phyloP scores from a whole-genome alignment of 2,888 invertebrate species.

The Lepetodrilus schrolli region DNA sequence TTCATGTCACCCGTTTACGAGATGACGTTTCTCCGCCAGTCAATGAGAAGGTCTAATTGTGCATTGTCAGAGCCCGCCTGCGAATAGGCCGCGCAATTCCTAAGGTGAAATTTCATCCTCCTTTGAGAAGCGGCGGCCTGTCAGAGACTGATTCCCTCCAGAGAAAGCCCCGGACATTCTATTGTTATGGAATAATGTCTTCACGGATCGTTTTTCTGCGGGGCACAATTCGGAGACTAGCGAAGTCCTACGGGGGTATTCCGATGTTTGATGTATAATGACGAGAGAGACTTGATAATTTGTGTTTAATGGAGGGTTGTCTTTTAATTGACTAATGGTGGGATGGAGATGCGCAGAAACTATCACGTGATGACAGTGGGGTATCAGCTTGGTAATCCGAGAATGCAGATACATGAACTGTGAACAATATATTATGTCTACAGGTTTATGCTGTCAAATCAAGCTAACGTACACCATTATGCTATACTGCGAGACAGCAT shows the following conservation, averaged over 20 bases:
- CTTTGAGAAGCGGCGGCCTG: conserved; percentile 4
- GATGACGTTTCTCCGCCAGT: background rate
- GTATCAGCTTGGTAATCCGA: too few relatives aligned
- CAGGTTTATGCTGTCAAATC: too few relatives aligned
- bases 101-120: conserved; percentile 24
- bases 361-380: background rate
- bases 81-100: conserved; percentile 9
- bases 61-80: background rate
- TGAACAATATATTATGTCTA: too few relatives aligned
- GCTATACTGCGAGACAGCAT: too few relatives aligned
- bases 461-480: too few relatives aligned
- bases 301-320: background rate
- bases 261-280: background rate
- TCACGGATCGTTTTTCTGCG: background rate
- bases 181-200: background rate
- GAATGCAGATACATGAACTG: too few relatives aligned
- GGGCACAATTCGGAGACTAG: background rate
- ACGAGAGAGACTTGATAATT: background rate
- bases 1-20: conserved; percentile 1
- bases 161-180: conserved; percentile 12
- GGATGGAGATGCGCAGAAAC: background rate
- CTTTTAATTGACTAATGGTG: background rate
- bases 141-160: conserved; percentile 14
- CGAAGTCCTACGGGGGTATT: too few relatives aligned
- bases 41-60: background rate